Evolutionary conservation across 2,113 vertebrate genomes (phyloP).

Genomic region (Nesogale talazaci): DNA sequence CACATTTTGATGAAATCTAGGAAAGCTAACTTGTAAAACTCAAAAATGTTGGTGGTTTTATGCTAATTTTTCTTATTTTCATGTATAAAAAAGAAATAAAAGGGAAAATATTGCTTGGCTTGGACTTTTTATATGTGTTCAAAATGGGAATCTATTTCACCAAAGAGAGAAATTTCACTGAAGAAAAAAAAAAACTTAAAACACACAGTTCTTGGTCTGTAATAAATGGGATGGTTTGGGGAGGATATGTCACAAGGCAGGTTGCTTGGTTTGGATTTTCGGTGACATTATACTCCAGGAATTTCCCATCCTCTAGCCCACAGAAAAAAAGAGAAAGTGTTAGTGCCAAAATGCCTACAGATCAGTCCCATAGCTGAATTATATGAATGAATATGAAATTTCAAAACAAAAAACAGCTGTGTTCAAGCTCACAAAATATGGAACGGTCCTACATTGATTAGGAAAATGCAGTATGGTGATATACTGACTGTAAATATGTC

Average conservation of each 20-base stretch:
- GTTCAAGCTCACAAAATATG: neutral
- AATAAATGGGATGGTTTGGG: neutral
- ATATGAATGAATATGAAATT: neutral
- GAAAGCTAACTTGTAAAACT: neutral
- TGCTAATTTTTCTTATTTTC: neutral
- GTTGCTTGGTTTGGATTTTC: neutral
- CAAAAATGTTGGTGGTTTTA: neutral
- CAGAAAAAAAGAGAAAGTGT: neutral
- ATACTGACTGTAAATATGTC: neutral
- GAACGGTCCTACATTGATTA: neutral
- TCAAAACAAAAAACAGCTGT: neutral
- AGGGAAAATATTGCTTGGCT: neutral
- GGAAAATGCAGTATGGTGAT: neutral
- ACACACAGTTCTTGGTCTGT: neutral
- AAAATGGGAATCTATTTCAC: slow-evolving; percentile 38
- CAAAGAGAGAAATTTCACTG: neutral
- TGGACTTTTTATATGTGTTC: too few species aligned
- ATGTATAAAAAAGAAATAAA: neutral
- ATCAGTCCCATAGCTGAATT: neutral
- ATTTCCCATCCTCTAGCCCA: neutral
- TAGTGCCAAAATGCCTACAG: neutral
- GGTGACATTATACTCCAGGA: neutral
- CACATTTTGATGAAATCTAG: slow-evolving; percentile 31
- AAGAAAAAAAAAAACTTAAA: neutral
- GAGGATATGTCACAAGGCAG: neutral